Percentiles rank a stretch among this genome's conserved stretches.
Evolutionary conservation across 2,113 vertebrate genomes (phyloP).

Genomic region (Aleadryas rufinucha): DNA sequence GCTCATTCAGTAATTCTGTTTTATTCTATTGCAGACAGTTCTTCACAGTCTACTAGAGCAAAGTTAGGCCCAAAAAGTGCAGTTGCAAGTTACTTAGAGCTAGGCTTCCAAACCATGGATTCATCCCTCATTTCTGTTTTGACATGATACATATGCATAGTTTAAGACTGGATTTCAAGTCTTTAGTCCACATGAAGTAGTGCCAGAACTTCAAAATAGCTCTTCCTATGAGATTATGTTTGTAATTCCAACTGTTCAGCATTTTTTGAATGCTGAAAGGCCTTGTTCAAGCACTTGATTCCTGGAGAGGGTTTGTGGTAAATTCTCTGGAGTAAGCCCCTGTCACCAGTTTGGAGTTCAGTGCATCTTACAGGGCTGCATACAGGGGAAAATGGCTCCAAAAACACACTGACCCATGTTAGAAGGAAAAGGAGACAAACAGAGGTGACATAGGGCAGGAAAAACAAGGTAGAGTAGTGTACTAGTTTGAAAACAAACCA

Average conservation of each 20-base stretch:
- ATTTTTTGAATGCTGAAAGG: neutral
- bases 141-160: rapidly evolving
- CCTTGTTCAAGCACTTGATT: neutral
- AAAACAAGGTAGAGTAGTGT: neutral
- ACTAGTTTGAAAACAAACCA: no score
- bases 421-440: neutral
- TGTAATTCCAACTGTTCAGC: neutral
- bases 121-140: neutral
- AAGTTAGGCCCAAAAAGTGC: neutral
- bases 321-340: neutral
- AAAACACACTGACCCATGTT: neutral
- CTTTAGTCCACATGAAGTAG: neutral
- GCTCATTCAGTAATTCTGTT: neutral
- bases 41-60: neutral
- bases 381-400: neutral
- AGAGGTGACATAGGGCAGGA: neutral
- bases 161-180: neutral
- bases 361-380: neutral
- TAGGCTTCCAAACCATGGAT: neutral
- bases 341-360: neutral
- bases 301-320: neutral
- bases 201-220: neutral
- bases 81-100: neutral
- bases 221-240: neutral
- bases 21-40: neutral